A percentile compares a stretch with the other conserved stretches of the same genome.
Evolutionary conservation across 2,888 invertebrate species (phyloP).

Genomic region (Lepetodrilus schrolli): DNA sequence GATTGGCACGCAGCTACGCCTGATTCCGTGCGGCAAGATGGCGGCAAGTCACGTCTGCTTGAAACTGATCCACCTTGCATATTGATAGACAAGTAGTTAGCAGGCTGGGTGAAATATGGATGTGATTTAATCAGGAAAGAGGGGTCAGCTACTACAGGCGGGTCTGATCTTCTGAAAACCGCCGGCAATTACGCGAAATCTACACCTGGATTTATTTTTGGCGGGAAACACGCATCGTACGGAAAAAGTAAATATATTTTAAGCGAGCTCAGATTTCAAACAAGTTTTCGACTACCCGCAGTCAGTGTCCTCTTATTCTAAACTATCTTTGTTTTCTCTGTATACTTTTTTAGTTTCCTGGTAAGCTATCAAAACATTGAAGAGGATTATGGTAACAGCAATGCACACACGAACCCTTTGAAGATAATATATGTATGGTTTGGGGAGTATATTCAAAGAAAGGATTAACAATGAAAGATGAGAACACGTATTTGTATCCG

Average conservation of each 20-base stretch:
- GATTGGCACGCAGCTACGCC: neutral
- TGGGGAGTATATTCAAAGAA: too few species aligned
- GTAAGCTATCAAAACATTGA: too few species aligned
- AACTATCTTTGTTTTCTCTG: neutral
- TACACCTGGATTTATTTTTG: neutral
- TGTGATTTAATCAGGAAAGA: constrained; percentile 26
- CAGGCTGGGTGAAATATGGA: neutral
- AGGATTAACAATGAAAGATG: too few species aligned
- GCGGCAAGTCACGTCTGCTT: constrained; percentile 20
- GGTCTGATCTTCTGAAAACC: constrained; percentile 1
- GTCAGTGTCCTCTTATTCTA: neutral
- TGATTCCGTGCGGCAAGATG: neutral
- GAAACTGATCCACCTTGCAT: neutral
- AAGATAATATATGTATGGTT: too few species aligned
- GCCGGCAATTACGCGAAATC: constrained; percentile 11
- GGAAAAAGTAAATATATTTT: neutral
- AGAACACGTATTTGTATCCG: too few species aligned
- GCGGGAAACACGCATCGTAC: neutral
- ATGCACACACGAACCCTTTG: too few species aligned
- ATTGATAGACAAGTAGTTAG: neutral
- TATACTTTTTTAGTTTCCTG: constrained; percentile 1
- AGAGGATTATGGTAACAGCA: too few species aligned
- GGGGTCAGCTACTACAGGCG: neutral
- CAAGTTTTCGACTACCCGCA: neutral
- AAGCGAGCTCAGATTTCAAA: neutral